phyloP scores from a whole-genome alignment of 2,797 vertebrate genomes.

The Silurus aristotelis region DNA sequence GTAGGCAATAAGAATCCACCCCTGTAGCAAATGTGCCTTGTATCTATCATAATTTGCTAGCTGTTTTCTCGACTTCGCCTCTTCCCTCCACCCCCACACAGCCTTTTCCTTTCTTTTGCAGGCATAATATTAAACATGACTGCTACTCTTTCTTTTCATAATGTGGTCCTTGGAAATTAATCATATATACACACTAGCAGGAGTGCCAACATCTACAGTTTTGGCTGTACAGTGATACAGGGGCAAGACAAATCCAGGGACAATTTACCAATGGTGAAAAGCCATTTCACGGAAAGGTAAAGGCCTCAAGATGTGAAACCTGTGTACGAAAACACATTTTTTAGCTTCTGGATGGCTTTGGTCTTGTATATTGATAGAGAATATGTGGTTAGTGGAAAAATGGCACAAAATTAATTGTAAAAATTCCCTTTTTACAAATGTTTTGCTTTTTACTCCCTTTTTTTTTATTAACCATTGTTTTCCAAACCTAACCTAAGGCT shows the following conservation, averaged over 20 bases:
- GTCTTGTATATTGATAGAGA: neutral
- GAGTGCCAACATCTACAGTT: neutral
- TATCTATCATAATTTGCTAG: conserved; percentile 30
- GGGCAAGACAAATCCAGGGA: neutral
- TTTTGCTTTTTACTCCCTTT: too few relatives aligned
- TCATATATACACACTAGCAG: neutral
- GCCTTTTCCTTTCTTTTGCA: neutral
- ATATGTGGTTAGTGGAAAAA: too few relatives aligned
- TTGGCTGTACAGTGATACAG: neutral
- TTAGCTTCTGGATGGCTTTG: neutral
- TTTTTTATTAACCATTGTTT: too few relatives aligned
- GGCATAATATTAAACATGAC: conserved; percentile 8
- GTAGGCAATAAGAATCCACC: conserved; percentile 29
- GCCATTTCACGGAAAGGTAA: neutral
- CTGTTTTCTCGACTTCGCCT: neutral
- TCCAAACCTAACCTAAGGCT: too few relatives aligned
- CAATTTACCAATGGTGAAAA: neutral
- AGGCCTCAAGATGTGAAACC: neutral
- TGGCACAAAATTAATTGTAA: too few relatives aligned
- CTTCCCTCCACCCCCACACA: conserved; percentile 14
- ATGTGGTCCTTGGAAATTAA: neutral
- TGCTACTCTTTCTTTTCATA: neutral
- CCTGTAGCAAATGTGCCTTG: conserved; percentile 17
- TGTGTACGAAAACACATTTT: neutral
- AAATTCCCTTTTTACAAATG: too few relatives aligned